Percentiles rank a stretch among this genome's conserved stretches.
Evolutionary conservation across 2,113 vertebrate genomes (phyloP).

Genomic region (Cinclus cinclus): DNA sequence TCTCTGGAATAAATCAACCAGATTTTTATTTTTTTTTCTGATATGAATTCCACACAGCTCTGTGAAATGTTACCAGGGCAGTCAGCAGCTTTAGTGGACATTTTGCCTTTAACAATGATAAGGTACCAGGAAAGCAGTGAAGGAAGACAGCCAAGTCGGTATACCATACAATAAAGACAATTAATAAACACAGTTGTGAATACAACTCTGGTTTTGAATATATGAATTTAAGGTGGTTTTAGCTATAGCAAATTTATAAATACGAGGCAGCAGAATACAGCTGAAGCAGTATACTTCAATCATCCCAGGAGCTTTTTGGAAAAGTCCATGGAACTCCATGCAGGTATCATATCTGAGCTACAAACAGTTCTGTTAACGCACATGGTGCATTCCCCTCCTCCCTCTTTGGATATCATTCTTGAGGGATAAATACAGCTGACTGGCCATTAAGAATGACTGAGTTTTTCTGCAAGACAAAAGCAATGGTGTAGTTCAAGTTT

Average conservation of each 20-base stretch:
- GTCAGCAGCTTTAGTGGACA: not conserved
- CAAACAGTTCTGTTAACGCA: not conserved
- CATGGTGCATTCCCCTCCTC: fast-evolving
- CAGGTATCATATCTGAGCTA: not conserved
- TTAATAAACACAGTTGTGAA: not conserved
- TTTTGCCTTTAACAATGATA: not conserved
- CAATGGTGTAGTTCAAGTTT: not conserved
- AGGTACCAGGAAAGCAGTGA: not conserved
- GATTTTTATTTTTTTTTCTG: not conserved
- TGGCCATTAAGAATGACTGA: not conserved
- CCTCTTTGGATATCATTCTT: not conserved
- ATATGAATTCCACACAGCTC: not conserved
- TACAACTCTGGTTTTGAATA: not conserved
- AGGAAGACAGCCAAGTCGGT: not conserved
- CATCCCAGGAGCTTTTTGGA: not conserved
- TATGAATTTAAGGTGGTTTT: not conserved
- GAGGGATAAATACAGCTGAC: not conserved
- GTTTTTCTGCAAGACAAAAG: not conserved
- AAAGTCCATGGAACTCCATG: not conserved
- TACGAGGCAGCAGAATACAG: not conserved
- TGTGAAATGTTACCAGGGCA: not conserved
- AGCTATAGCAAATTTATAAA: not conserved
- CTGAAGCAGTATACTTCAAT: not conserved
- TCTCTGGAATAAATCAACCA: not conserved
- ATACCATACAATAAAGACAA: not conserved